Conservation (phyloP, 2,797 vertebrate genomes). For the Denticeps clupeoides region DNA sequence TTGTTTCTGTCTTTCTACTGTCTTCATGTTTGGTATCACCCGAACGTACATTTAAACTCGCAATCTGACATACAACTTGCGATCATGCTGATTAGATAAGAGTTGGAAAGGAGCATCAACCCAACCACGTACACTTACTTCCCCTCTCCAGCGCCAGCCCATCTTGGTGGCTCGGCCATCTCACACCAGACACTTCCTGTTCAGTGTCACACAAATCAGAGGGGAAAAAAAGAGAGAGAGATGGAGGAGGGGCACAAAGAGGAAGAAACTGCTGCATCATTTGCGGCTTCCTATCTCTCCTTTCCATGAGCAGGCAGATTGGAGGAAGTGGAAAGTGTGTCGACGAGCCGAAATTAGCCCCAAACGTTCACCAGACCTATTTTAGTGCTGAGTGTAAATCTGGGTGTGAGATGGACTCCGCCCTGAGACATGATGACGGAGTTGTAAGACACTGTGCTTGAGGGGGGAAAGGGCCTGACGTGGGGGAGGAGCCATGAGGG, state of each 20-base stretch:
- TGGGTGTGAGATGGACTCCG: constrained; percentile 38
- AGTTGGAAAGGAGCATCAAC: not conserved
- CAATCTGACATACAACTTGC: no score
- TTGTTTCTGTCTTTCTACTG: constrained; percentile 5
- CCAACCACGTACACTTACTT: no score
- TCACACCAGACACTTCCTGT: constrained; percentile 6
- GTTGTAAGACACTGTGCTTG: no score
- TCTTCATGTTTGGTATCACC: not conserved
- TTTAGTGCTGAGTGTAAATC: constrained; percentile 58
- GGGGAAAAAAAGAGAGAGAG: not conserved
- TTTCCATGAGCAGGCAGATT: constrained; percentile 67
- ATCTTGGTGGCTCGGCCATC: no score
- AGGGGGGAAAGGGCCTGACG: no score
- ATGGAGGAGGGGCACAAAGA: constrained; percentile 42
- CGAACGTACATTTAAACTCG: no score
- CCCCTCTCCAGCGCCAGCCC: no score
- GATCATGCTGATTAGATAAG: no score
- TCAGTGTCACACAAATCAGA: constrained; percentile 13
- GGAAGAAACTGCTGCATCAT: constrained; percentile 52
- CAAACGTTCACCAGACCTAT: constrained; percentile 51
- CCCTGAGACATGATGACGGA: constrained; percentile 29
- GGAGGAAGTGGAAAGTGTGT: constrained; percentile 54
- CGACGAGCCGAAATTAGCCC: constrained; percentile 40
- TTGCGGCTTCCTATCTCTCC: constrained; percentile 61
- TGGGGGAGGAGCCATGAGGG: no score